Evolutionary conservation across 2,888 invertebrate genomes (phyloP), one percentile per base, ranked within the genome.

Genomic region (Melieria crassipennis): DNA sequence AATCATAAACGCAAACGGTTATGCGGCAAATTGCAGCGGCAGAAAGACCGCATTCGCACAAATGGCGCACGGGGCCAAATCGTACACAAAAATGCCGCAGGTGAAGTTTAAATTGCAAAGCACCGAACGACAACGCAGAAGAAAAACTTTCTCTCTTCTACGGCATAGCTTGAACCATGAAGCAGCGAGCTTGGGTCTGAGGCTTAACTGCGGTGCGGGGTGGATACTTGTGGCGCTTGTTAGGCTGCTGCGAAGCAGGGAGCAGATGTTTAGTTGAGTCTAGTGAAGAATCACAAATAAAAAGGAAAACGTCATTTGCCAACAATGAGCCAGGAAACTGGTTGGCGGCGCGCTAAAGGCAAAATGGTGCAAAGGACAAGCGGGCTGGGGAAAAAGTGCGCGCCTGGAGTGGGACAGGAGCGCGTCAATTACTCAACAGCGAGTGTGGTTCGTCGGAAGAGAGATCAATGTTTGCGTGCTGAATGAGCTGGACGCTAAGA

Each of bases 51-150:
- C 11, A 52, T 4, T 52, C 13, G 52, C 11, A 52, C 52, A n/a
- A 52, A 52, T n/a, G 11, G 11, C 13, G 52, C 11, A 52, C 52
- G 11, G 52, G n/a, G 52, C 52, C 13, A 13, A 52, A 7, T 13
- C 13, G 52, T n/a, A 52, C 6, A 4, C 11, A 52, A 52, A 7
- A 57, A 16, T 5, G 57, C 57, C 57, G 57, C 57, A 57, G 57
- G 57, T 57, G n/a, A 57, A 57, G 13, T 57, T 13, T 57, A 57
- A 57, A 57, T 57, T 57, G 57, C 30, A 57, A 57, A 57, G 30
- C n/a, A 16, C 13, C 52, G 13, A 52, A 52, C 52, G 13, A 5
- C 5, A 52, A 52, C 52, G 11, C 0, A 4, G 11, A 52, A 11
- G n/a, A 52, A 11, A 11, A 52, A 52, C 52, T 52, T 52, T 9